Evolutionary conservation across 2,888 invertebrate species (phyloP).

Genomic region (Archips xylosteana): DNA sequence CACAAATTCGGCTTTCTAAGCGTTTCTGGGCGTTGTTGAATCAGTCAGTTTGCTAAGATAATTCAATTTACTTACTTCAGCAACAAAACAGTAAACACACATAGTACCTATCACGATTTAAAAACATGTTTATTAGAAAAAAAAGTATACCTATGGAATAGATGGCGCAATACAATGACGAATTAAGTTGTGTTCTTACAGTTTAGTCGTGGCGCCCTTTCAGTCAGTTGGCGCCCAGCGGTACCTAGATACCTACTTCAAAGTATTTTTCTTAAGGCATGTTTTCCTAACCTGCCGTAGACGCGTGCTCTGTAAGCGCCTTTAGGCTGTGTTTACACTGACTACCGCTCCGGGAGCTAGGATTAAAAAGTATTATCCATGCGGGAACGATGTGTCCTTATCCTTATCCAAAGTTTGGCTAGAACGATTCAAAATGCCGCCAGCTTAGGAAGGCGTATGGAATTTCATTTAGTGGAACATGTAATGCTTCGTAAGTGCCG

Average conservation of each 20-base stretch:
- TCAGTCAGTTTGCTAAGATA: too few species aligned
- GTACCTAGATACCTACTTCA: background rate
- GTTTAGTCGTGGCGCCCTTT: background rate
- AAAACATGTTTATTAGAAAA: too few species aligned
- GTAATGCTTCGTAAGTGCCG: background rate
- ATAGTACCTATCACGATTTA: too few species aligned
- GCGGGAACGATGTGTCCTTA: slow-evolving; percentile 49
- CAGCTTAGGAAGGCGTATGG: slow-evolving; percentile 9
- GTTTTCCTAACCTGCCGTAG: slow-evolving; percentile 2
- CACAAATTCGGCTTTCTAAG: too few species aligned
- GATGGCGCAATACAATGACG: background rate
- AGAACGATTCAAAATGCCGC: slow-evolving; percentile 10
- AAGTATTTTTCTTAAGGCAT: background rate
- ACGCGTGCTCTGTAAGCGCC: slow-evolving; percentile 2
- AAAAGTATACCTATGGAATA: too few species aligned
- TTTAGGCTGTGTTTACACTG: slow-evolving; percentile 56
- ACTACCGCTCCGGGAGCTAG: slow-evolving; percentile 63
- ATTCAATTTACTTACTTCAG: too few species aligned
- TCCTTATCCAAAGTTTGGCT: slow-evolving; percentile 42
- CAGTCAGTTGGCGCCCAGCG: background rate
- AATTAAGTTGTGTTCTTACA: background rate
- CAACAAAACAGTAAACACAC: too few species aligned
- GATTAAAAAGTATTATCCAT: slow-evolving; percentile 58
- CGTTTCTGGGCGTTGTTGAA: too few species aligned
- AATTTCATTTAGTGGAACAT: background rate